Evolutionary conservation across 1,140 invertebrate genomes (phyloP), one percentile per base, ranked within the genome.

Genomic region (Drosophila triauraria): DNA sequence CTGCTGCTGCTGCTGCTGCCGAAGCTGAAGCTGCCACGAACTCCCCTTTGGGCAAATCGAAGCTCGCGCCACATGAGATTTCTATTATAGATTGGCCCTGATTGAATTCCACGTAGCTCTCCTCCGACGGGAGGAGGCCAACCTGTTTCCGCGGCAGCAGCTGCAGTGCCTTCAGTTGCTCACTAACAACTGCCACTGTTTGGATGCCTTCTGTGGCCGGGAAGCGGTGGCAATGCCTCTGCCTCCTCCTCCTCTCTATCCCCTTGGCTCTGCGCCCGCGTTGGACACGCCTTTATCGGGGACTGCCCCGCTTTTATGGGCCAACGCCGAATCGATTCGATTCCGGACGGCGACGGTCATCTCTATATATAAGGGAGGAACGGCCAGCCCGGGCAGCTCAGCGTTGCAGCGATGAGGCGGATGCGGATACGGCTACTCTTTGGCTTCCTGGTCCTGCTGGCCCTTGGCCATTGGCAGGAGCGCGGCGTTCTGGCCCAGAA

Each of bases 51-150:
- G 59, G 57, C 57, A 71, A 59, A 50, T 25, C 65, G 57, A 78
- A 78, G 76, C 76, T 78, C 75, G 76, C 76, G 76, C 84, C 85
- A 88, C 85, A 88, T 88, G 85, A 88, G 85, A 88, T 88, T 88
- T 88, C 85, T 88, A 88, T 88, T 88, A 88, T 88, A 88, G 85
- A 88, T 88, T 88, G 86, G 86, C 85, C 85, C 85, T 88, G 85
- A 88, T 88, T 90, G 85, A 88, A 88, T 88, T 88, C 85, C 85
- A 82, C 69, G 79, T 80, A 53, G 71, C 69, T 53, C 56, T 75
- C 57, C 71, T n/a, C 23, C 47, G 13, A 32, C 56, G 25, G 42
- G 56, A 40, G 69, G 20, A 20, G 20, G 58, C 42, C 80, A 87
- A 87, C 83, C 83, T 87, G 83, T 87, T 87, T 86, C 69, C 64